Percentiles rank a stretch among this genome's conserved stretches.
phyloP scores from a whole-genome alignment of 2,888 invertebrate genomes.

The Arrhopalites spinosus region DNA sequence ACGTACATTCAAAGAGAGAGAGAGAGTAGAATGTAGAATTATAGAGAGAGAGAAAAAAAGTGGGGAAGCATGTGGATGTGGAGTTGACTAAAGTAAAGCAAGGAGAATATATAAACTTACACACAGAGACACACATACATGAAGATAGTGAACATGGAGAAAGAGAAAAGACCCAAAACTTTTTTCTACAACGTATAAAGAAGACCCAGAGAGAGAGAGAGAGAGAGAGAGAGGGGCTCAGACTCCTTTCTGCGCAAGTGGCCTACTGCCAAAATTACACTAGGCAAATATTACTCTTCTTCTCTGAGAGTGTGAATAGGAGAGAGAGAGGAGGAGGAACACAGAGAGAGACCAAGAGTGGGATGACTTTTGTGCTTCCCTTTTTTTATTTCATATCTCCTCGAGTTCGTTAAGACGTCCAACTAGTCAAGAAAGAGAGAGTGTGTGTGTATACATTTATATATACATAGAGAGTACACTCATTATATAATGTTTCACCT shows the following conservation, averaged over 20 bases:
- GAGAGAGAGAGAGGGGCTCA: not conserved
- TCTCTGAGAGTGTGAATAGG: constrained; percentile 9
- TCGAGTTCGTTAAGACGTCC: not conserved
- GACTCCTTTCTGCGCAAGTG: constrained; percentile 15
- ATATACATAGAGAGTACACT: not conserved
- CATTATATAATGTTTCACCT: not conserved
- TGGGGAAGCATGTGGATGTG: not conserved
- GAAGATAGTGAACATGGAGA: not conserved
- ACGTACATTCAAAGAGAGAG: not conserved
- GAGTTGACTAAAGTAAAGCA: not conserved
- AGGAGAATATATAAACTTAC: not conserved
- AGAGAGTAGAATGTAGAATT: not conserved
- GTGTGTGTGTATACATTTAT: not conserved
- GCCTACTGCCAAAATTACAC: constrained; percentile 35
- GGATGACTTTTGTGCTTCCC: constrained; percentile 33
- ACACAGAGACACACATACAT: not conserved
- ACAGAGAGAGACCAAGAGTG: constrained; percentile 13
- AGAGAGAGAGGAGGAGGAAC: not conserved
- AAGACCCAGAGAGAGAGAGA: not conserved
- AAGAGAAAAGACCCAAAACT: too few species aligned
- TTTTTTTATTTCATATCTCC: constrained; percentile 12
- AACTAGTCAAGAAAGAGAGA: not conserved
- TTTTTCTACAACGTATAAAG: not conserved
- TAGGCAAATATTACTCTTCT: constrained; percentile 19
- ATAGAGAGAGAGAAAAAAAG: not conserved